Conservation (phyloP, 2,888 invertebrate genomes). For the Drosophila helvetica region DNA sequence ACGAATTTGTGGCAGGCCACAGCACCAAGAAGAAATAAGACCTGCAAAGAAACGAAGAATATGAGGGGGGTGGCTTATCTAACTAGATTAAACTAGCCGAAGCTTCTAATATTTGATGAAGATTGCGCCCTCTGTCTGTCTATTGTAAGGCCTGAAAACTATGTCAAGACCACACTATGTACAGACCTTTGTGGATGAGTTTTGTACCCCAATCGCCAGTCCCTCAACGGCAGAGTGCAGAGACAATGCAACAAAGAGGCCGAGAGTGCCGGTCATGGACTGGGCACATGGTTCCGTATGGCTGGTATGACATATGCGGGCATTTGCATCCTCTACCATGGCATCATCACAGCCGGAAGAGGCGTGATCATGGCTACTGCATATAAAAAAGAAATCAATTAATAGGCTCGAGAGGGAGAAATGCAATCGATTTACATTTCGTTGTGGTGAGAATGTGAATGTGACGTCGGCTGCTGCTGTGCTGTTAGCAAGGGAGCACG, state of each 20-base stretch:
- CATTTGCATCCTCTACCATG: constrained; percentile 77
- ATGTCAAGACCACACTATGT: constrained; percentile 15
- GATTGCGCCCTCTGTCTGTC: constrained; percentile 37
- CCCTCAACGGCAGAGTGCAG: constrained; percentile 92
- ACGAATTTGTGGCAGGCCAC: constrained; percentile 92
- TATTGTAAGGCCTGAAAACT: constrained; percentile 12
- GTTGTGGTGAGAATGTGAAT: constrained; percentile 14
- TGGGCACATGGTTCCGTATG: constrained; percentile 88
- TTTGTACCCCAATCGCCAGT: constrained; percentile 91
- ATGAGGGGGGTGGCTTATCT: constrained; percentile 20
- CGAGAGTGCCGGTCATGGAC: constrained; percentile 87
- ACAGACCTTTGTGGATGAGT: constrained; percentile 86
- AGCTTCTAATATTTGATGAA: constrained; percentile 57
- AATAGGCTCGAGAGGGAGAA: not conserved
- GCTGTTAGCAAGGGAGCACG: constrained; percentile 41
- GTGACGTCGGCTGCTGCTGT: constrained; percentile 2
- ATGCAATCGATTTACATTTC: constrained; percentile 15
- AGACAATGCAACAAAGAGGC: constrained; percentile 89
- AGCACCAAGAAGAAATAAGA: constrained; percentile 87
- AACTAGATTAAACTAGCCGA: constrained; percentile 47
- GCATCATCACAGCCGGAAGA: constrained; percentile 64
- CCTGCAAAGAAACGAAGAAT: constrained; percentile 84
- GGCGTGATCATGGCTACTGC: constrained; percentile 41
- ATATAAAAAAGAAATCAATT: constrained; percentile 18
- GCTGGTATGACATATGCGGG: constrained; percentile 86